Conservation (phyloP, 2,113 vertebrate genomes). For the Takifugu bimaculatus region DNA sequence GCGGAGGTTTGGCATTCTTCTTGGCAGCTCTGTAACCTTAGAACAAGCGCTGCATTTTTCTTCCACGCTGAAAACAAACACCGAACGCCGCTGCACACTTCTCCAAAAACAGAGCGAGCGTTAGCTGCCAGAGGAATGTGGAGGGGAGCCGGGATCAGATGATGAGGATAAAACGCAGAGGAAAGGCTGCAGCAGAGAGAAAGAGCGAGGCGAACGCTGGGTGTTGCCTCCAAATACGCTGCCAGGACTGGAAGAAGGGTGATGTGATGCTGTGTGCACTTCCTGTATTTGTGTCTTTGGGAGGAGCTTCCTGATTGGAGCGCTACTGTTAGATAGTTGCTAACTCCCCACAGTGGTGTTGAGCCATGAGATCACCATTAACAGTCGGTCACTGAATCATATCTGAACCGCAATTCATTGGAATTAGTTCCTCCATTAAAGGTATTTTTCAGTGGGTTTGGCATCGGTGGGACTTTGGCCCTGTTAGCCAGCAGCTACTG, state of each 20-base stretch:
- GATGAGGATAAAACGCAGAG: neutral
- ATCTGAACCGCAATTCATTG: too few species aligned
- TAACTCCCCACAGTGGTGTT: conserved; percentile 29
- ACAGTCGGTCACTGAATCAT: too few species aligned
- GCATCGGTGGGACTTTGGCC: neutral
- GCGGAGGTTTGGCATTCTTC: conserved; percentile 1
- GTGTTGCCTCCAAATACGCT: neutral
- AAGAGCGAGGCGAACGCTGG: conserved; percentile 6
- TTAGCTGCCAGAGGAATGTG: neutral
- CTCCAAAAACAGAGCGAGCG: neutral
- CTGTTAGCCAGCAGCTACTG: conserved; percentile 37
- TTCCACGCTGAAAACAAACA: conserved; percentile 2
- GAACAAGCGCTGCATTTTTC: conserved; percentile 8
- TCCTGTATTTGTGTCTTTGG: conserved; percentile 53
- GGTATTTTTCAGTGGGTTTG: too few species aligned
- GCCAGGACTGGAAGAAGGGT: conserved; percentile 6
- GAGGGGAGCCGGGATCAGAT: neutral
- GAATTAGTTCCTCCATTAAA: too few species aligned
- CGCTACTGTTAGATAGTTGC: conserved; percentile 26
- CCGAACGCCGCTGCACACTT: neutral
- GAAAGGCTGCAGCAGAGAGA: neutral
- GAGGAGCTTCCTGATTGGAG: conserved; percentile 64
- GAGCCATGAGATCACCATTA: conserved; percentile 36
- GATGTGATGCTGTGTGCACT: conserved; percentile 29
- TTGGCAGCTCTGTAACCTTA: conserved; percentile 11